These are phyloP conservation scores for Parelbella ahira DNA, from an alignment of 2,888 invertebrate genomes.

Conservation along the genomic window DNA sequence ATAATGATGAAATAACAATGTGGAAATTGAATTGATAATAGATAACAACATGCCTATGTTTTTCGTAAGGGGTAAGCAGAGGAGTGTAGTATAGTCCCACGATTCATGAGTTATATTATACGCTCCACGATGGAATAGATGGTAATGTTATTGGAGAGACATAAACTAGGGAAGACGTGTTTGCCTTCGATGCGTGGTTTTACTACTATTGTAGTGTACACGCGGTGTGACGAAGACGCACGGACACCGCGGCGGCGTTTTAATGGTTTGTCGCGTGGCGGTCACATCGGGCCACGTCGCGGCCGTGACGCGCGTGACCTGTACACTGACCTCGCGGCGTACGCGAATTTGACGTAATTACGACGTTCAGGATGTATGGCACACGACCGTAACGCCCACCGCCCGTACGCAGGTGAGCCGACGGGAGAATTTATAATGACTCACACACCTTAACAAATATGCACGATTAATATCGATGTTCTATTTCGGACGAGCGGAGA, in stretches of 20 bases:
- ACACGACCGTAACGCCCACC: not conserved
- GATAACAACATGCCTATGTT: too few relatives aligned
- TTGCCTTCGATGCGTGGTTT: too few relatives aligned
- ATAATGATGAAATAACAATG: too few relatives aligned
- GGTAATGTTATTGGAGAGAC: too few relatives aligned
- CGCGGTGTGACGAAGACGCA: conserved; percentile 5
- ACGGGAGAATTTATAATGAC: conserved; percentile 17
- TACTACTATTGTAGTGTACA: too few relatives aligned
- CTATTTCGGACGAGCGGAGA: conserved; percentile 8
- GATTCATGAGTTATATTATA: too few relatives aligned
- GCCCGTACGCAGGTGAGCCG: conserved; percentile 6
- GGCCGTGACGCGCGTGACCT: conserved; percentile 43
- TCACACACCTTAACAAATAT: conserved; percentile 13
- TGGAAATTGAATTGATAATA: too few relatives aligned
- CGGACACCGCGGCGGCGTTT: conserved; percentile 12
- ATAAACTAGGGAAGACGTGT: too few relatives aligned
- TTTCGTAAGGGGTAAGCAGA: too few relatives aligned
- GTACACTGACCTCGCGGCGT: conserved; percentile 49
- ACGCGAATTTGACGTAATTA: conserved; percentile 44
- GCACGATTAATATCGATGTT: conserved; percentile 17
- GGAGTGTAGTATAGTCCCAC: too few relatives aligned
- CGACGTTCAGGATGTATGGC: conserved; percentile 31
- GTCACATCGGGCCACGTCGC: conserved; percentile 39
- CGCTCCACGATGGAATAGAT: too few relatives aligned
- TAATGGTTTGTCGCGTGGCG: conserved; percentile 27